A percentile compares a stretch with the other conserved stretches of the same genome.
Evolutionary conservation across 2,113 vertebrate genomes (phyloP).

Genomic region (Microcebus lehilahytsara): DNA sequence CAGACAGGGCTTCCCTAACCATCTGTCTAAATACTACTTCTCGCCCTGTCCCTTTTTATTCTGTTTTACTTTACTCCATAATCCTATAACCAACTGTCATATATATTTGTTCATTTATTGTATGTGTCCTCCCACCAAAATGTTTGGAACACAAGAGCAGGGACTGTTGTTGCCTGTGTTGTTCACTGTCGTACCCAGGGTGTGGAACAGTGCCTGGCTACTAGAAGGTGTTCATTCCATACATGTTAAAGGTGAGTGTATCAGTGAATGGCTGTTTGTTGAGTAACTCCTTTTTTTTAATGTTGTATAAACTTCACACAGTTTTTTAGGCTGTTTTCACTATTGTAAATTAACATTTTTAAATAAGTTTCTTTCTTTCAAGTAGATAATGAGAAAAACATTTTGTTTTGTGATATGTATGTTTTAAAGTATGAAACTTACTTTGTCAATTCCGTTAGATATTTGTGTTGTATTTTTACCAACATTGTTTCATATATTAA

Average conservation of each 20-base stretch:
- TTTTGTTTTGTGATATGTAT: background rate
- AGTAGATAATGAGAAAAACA: background rate
- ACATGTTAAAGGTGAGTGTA: background rate
- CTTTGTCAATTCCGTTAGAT: background rate
- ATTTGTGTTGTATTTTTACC: background rate
- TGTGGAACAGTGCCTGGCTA: background rate
- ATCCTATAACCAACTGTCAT: background rate
- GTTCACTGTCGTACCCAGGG: background rate
- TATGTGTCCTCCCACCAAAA: background rate
- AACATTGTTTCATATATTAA: background rate
- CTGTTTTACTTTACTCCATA: background rate
- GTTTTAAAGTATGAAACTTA: background rate
- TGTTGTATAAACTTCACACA: background rate
- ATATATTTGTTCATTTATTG: background rate
- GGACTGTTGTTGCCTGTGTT: background rate
- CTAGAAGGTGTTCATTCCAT: background rate
- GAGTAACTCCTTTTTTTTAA: background rate
- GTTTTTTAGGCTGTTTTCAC: background rate
- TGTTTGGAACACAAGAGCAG: background rate
- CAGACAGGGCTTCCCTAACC: background rate
- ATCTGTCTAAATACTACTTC: background rate
- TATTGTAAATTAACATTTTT: background rate
- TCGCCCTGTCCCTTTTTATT: accelerated
- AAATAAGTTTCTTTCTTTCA: background rate
- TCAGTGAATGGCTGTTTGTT: background rate